Percentiles rank a stretch among this genome's conserved stretches.
phyloP scores from a whole-genome alignment of 2,113 vertebrate species.

The Oenanthe oenanthe region DNA sequence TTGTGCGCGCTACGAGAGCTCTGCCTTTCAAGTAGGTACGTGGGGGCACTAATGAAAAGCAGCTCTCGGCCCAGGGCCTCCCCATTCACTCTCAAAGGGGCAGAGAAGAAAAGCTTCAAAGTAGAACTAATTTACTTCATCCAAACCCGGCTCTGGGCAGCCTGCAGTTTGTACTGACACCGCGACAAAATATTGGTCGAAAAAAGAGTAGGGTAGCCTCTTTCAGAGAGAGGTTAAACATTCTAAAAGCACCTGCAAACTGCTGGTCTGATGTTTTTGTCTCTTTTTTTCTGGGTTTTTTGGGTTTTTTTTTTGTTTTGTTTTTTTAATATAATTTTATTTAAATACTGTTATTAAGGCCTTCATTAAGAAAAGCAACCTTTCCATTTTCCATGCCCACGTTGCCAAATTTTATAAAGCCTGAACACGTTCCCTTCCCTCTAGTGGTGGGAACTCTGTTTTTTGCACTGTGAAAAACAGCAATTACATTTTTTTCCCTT shows the following conservation, averaged over 20 bases:
- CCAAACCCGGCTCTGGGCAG: conserved; percentile 67
- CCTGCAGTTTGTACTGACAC: conserved; percentile 26
- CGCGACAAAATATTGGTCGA: neutral
- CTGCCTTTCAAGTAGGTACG: conserved; percentile 77
- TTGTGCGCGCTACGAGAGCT: conserved; percentile 65
- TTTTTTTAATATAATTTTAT: neutral
- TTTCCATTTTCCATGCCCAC: neutral
- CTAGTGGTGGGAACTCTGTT: neutral
- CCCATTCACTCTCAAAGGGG: conserved; percentile 73
- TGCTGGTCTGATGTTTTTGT: neutral
- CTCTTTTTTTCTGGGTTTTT: neutral
- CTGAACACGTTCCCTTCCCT: neutral
- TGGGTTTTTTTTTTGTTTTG: neutral
- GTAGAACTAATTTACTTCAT: conserved; percentile 80
- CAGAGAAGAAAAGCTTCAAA: conserved; percentile 82
- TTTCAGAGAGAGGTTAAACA: neutral
- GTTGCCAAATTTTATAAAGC: neutral
- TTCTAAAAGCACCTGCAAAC: neutral
- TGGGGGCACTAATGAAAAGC: conserved; percentile 81
- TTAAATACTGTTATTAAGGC: neutral
- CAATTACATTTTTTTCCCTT: neutral
- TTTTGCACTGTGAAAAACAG: neutral
- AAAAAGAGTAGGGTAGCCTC: neutral
- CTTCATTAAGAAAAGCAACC: neutral
- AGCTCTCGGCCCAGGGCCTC: conserved; percentile 76